phyloP scores from a whole-genome alignment of 1,140 invertebrate genomes.

The Apis laboriosa region DNA sequence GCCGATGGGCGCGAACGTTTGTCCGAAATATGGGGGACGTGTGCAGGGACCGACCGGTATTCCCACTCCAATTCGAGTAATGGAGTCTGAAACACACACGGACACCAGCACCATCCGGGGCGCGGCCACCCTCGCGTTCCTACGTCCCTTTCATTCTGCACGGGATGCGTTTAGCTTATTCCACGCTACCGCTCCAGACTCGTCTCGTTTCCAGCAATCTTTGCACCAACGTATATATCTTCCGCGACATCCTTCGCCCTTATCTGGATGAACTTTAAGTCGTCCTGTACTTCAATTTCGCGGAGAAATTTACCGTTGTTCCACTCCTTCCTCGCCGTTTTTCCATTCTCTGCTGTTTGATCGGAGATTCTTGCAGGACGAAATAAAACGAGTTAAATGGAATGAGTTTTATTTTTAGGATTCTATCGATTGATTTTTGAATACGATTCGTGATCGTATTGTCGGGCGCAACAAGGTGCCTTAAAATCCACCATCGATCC shows the following conservation, averaged over 20 bases:
- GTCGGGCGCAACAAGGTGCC: too few species aligned
- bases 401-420: too few species aligned
- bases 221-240: neutral
- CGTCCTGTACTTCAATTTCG: constrained; percentile 7
- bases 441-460: neutral
- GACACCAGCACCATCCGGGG: constrained; percentile 24
- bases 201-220: constrained; percentile 9
- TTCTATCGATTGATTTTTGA: neutral
- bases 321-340: too few species aligned
- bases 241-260: neutral
- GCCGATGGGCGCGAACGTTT: constrained; percentile 64
- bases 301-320: neutral
- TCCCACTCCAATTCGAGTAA: constrained; percentile 78
- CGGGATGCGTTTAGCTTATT: constrained; percentile 21
- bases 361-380: too few species aligned
- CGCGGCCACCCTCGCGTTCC: constrained; percentile 32
- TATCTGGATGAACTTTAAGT: neutral
- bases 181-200: neutral
- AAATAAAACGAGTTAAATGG: too few species aligned
- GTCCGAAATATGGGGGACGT: constrained; percentile 73
- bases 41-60: constrained; percentile 72
- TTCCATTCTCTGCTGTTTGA: neutral
- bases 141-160: constrained; percentile 30
- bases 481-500: too few species aligned
- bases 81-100: constrained; percentile 75